These are phyloP conservation scores for Cebuella pygmaea DNA, from an alignment of 2,797 vertebrate genomes.

Conservation along the genomic window DNA sequence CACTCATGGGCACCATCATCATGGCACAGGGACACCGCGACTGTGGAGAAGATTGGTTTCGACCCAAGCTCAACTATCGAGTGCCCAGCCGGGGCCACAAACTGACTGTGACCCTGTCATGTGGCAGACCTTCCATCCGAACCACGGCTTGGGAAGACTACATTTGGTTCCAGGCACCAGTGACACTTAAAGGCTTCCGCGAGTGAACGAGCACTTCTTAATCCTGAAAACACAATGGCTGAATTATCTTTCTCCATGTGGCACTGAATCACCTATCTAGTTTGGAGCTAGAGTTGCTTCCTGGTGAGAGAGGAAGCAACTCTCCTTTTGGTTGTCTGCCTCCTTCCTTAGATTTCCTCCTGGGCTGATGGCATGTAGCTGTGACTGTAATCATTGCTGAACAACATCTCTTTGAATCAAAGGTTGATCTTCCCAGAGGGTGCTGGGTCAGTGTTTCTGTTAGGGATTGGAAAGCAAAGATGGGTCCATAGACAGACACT, in stretches of 20 bases:
- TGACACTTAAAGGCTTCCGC: slow-evolving; percentile 92
- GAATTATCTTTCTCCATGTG: background rate
- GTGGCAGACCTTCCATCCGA: slow-evolving; percentile 74
- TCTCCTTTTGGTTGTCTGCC: background rate
- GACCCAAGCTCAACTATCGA: slow-evolving; percentile 94
- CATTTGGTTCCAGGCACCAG: slow-evolving; percentile 96
- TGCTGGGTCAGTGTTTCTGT: background rate
- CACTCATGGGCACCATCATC: slow-evolving; percentile 89
- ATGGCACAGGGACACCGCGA: slow-evolving; percentile 93
- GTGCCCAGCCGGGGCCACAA: slow-evolving; percentile 91
- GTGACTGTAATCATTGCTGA: background rate
- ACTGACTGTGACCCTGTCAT: slow-evolving; percentile 89
- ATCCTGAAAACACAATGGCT: background rate
- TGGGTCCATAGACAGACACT: background rate
- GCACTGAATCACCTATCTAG: background rate
- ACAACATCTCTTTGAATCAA: slow-evolving; percentile 36
- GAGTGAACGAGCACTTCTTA: slow-evolving; percentile 75
- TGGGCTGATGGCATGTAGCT: background rate
- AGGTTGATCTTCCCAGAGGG: slow-evolving; percentile 19
- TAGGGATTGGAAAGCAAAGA: background rate
- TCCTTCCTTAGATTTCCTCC: background rate
- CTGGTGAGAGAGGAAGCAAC: slow-evolving; percentile 22
- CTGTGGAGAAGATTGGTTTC: slow-evolving; percentile 94
- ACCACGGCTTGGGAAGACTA: slow-evolving; percentile 88
- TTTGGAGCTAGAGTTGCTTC: slow-evolving; percentile 38